Evolutionary conservation across 1,140 invertebrate species (phyloP).

Genomic region (Pseudomyrmex gracilis): DNA sequence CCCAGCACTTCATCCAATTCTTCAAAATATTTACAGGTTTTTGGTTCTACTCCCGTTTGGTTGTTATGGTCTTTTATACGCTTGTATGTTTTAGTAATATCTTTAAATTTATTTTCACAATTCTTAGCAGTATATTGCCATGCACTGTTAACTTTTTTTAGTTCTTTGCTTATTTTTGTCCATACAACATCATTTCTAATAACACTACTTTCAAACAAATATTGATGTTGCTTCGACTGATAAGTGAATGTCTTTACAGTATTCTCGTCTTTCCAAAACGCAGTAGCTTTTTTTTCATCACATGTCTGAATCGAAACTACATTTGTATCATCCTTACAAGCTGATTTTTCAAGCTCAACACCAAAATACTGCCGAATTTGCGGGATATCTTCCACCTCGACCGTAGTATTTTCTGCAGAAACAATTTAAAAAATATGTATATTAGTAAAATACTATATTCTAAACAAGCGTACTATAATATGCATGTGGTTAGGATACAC

Average conservation of each 20-base stretch:
- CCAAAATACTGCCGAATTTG: neutral
- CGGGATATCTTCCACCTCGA: neutral
- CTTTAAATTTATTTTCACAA: slow-evolving; percentile 16
- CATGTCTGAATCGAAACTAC: neutral
- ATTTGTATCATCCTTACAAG: neutral
- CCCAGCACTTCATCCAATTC: slow-evolving; percentile 8
- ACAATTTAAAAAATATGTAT: neutral
- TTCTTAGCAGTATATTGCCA: slow-evolving; percentile 21
- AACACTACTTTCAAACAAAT: neutral
- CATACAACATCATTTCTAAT: slow-evolving; percentile 29
- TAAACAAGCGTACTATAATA: too few species aligned
- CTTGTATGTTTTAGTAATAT: slow-evolving; percentile 11
- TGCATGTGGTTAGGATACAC: neutral
- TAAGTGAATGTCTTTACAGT: slow-evolving; percentile 9
- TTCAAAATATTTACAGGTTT: slow-evolving; percentile 22
- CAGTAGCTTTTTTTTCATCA: neutral
- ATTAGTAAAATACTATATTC: slow-evolving; percentile 6
- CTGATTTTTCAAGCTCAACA: neutral
- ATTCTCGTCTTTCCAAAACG: slow-evolving; percentile 14
- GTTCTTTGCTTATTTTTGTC: slow-evolving; percentile 10
- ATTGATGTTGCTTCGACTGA: slow-evolving; percentile 5
- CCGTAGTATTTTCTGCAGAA: neutral
- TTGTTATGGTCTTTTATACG: slow-evolving; percentile 17
- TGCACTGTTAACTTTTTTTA: neutral
- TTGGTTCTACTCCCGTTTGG: neutral